These are phyloP conservation scores for Rhopalosiphum nymphaeae DNA, from an alignment of 2,888 invertebrate species.

Conservation along the genomic window DNA sequence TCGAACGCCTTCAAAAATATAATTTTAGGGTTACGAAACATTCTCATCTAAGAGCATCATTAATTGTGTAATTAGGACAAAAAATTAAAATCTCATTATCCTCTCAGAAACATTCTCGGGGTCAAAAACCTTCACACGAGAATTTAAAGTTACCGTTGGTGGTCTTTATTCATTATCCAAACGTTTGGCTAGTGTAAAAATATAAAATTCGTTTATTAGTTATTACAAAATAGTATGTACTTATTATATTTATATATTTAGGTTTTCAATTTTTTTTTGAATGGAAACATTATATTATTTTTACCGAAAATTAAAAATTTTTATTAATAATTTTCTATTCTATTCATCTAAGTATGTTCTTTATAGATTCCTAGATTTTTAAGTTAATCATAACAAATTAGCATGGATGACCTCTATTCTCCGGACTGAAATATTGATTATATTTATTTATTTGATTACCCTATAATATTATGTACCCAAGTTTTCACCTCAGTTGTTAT, in stretches of 20 bases:
- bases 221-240: background rate
- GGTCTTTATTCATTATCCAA: conserved; percentile 17
- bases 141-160: background rate
- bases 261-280: background rate
- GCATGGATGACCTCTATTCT: no score
- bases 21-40: conserved; percentile 18
- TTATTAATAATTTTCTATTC: background rate
- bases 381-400: background rate
- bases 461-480: no score
- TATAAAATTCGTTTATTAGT: background rate
- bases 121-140: background rate
- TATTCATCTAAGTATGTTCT: background rate
- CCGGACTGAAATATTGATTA: no score
- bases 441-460: no score
- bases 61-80: conserved; percentile 49
- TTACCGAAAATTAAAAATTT: background rate
- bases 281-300: background rate
- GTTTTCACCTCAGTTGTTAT: no score
- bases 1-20: conserved; percentile 12
- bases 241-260: background rate
- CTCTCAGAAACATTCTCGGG: background rate
- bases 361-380: background rate
- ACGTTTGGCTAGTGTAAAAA: background rate
- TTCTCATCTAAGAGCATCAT: conserved; percentile 41
- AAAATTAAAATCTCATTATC: conserved; percentile 51